phyloP scores from a whole-genome alignment of 2,888 invertebrate genomes.

The Pristionchus entomophagus region DNA sequence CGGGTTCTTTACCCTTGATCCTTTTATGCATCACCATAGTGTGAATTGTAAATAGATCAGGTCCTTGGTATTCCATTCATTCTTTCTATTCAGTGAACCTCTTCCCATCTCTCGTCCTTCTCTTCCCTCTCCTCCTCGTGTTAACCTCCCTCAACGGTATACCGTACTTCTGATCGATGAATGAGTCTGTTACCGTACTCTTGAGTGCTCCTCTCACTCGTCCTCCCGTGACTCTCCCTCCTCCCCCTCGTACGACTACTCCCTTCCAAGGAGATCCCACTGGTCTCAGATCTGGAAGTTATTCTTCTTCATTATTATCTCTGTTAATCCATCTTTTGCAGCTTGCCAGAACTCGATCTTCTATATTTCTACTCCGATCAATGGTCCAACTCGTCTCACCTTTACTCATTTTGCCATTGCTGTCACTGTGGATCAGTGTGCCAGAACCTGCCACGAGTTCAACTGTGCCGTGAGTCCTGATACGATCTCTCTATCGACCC shows the following conservation, averaged over 20 bases:
- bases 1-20: not conserved
- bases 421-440: slow-evolving; percentile 75
- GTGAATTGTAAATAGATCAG: slow-evolving; percentile 20
- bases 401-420: slow-evolving; percentile 75
- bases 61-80: not conserved
- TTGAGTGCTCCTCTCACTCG: slow-evolving; percentile 35
- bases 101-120: slow-evolving; percentile 28
- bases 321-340: slow-evolving; percentile 45
- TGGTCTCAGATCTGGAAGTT: slow-evolving; percentile 60
- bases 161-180: no score
- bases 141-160: slow-evolving; percentile 27
- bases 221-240: slow-evolving; percentile 46
- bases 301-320: not conserved
- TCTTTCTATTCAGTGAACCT: slow-evolving; percentile 13
- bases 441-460: slow-evolving; percentile 75
- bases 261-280: slow-evolving; percentile 60
- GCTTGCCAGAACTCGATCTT: slow-evolving; percentile 72
- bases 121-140: slow-evolving; percentile 45
- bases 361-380: slow-evolving; percentile 70
- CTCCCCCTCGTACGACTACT: slow-evolving; percentile 53
- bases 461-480: slow-evolving; percentile 70
- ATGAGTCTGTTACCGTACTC: no score
- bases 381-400: slow-evolving; percentile 67
- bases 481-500: not conserved
- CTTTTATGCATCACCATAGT: slow-evolving; percentile 6